A percentile compares a stretch with the other conserved stretches of the same genome.
These are phyloP conservation scores for Mesoligia furuncula DNA, from an alignment of 2,888 invertebrate species.

Conservation along the genomic window DNA sequence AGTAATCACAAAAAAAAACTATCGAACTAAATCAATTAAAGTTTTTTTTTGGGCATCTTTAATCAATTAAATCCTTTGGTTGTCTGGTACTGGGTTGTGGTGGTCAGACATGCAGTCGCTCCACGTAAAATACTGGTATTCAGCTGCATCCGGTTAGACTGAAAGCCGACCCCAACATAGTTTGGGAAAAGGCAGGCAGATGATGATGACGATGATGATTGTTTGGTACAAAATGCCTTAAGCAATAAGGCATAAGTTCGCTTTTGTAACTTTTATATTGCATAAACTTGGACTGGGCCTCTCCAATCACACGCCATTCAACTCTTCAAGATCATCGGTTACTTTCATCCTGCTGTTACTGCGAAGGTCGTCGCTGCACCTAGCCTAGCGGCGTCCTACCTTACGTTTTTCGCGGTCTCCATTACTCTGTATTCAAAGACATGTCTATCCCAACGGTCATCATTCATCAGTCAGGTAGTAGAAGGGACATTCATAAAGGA, in stretches of 20 bases:
- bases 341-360: background rate
- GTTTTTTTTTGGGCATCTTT: no score
- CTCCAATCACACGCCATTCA: background rate
- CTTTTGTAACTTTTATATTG: background rate
- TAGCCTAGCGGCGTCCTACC: background rate
- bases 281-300: background rate
- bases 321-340: background rate
- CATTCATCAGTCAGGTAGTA: background rate
- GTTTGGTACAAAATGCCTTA: background rate
- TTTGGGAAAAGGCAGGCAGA: no score
- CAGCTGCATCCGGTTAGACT: no score
- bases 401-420: background rate
- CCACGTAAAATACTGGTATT: no score
- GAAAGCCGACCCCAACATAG: no score
- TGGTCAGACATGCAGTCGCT: no score
- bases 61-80: background rate
- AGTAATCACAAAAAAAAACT: no score
- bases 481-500: background rate
- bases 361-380: background rate
- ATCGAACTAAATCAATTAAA: no score
- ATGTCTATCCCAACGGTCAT: background rate
- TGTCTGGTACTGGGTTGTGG: background rate
- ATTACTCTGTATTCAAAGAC: background rate
- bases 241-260: background rate
- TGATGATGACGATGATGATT: background rate